These are phyloP conservation scores for Drosophila truncata DNA, from an alignment of 1,140 invertebrate species.

Conservation along the genomic window DNA sequence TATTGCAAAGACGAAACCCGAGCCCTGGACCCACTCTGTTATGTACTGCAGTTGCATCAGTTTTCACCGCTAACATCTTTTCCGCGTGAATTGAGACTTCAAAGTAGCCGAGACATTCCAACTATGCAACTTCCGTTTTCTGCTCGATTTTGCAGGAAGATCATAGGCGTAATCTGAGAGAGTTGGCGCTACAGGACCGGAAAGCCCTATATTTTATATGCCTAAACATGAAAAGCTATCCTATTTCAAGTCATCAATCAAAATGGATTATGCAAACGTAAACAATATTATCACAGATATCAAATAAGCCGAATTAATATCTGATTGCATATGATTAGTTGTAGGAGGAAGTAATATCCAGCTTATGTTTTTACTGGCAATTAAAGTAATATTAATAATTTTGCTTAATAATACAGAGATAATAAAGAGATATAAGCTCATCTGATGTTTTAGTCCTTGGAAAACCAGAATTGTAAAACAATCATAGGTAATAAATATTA, in stretches of 20 bases:
- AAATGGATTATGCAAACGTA: background rate
- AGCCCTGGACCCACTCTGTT: background rate
- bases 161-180: slow-evolving; percentile 15
- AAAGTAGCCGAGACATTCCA: slow-evolving; percentile 28
- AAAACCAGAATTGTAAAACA: background rate
- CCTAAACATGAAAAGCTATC: background rate
- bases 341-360: background rate
- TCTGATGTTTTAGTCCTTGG: background rate
- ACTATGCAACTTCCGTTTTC: slow-evolving; percentile 37
- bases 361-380: background rate
- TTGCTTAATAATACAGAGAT: background rate
- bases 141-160: slow-evolving; percentile 26
- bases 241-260: background rate
- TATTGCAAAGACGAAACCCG: slow-evolving; percentile 25
- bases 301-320: background rate
- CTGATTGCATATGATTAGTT: background rate
- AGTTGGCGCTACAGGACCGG: background rate
- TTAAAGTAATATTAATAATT: background rate
- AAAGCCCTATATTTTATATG: slow-evolving; percentile 9
- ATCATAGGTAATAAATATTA: background rate
- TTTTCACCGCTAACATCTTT: slow-evolving; percentile 12
- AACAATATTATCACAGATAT: background rate
- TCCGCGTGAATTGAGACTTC: slow-evolving; percentile 24
- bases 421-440: background rate
- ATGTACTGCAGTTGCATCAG: slow-evolving; percentile 27